Percentiles rank a stretch among this genome's conserved stretches.
Conservation (phyloP, 2,113 vertebrate genomes). For the Elephas maximus region DNA sequence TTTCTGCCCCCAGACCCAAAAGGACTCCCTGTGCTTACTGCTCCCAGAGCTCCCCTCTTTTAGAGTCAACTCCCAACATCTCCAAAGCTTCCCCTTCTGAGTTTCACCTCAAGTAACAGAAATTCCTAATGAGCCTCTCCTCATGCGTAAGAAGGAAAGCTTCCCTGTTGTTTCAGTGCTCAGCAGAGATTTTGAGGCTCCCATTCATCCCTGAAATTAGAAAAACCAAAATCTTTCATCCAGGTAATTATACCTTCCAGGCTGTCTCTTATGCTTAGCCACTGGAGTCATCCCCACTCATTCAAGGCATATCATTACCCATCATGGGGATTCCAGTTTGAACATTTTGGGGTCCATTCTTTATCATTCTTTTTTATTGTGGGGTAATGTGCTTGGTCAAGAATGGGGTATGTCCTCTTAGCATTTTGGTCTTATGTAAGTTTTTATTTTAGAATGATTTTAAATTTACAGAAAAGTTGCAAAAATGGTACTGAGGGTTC, state of each 20-base stretch:
- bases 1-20: not conserved
- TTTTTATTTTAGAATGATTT: not conserved
- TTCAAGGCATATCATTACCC: not conserved
- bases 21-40: not conserved
- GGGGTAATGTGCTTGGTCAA: not conserved
- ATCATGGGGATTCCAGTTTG: not conserved
- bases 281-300: not conserved
- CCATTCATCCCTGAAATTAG: constrained; percentile 43
- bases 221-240: constrained; percentile 24
- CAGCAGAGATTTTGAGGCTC: constrained; percentile 27
- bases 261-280: not conserved
- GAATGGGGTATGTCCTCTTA: not conserved
- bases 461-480: not conserved
- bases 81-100: not conserved
- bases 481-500: not conserved
- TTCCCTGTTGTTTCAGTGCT: not conserved
- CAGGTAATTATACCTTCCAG: not conserved
- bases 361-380: not conserved
- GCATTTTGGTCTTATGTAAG: not conserved
- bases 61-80: not conserved
- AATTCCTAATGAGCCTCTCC: constrained; percentile 41
- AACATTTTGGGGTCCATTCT: not conserved
- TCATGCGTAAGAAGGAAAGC: constrained; percentile 4
- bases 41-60: not conserved
- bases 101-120: constrained; percentile 50